Percentiles rank a stretch among this genome's conserved stretches.
Evolutionary conservation across 2,113 vertebrate species (phyloP).

Genomic region (Mormoops blainvillei): DNA sequence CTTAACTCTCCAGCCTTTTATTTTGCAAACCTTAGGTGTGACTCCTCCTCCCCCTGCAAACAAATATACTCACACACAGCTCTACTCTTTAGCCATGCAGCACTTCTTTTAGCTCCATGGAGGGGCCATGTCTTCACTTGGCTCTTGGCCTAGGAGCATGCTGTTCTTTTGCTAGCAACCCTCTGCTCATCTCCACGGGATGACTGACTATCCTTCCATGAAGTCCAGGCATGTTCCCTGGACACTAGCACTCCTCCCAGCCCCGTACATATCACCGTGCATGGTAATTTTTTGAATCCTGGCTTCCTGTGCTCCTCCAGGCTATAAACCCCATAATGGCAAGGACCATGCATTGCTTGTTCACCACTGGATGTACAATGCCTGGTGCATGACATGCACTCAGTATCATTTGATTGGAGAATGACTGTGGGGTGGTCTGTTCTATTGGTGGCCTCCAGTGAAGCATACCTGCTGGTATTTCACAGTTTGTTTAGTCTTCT

Average conservation of each 20-base stretch:
- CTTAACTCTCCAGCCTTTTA: neutral
- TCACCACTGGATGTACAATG: neutral
- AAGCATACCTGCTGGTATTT: neutral
- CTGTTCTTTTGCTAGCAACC: neutral
- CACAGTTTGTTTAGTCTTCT: neutral
- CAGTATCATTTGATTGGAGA: neutral
- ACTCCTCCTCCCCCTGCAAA: neutral
- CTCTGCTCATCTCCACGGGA: neutral
- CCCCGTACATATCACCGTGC: neutral
- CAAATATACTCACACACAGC: neutral
- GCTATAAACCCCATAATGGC: neutral
- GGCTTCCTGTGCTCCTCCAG: neutral
- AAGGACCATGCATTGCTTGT: neutral
- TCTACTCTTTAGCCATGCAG: neutral
- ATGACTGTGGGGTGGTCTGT: neutral
- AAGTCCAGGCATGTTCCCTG: neutral
- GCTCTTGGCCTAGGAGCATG: neutral
- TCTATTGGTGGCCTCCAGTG: neutral
- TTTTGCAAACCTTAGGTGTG: neutral
- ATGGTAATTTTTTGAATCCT: neutral
- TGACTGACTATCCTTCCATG: neutral
- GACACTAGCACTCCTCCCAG: neutral
- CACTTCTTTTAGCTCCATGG: neutral
- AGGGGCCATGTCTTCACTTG: neutral
- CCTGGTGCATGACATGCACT: neutral